Percentiles rank a stretch among this genome's conserved stretches.
Conservation (phyloP, 2,113 vertebrate genomes). For the Clinocottus analis region DNA sequence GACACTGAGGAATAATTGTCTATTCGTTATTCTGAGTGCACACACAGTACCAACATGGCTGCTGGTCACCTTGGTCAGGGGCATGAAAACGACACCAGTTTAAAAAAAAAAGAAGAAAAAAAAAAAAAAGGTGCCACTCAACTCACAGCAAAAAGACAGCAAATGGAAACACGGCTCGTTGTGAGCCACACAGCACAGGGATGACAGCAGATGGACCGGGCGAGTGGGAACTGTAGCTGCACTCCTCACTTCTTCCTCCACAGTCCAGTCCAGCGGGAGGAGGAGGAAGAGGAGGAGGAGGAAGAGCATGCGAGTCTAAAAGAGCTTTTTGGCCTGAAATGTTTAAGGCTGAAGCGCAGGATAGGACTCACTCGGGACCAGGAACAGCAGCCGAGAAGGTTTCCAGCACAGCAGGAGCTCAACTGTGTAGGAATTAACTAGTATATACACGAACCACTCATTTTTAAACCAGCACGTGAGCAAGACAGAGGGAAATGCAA, state of each 20-base stretch:
- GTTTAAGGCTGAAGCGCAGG: conserved; percentile 55
- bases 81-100: conserved; percentile 55
- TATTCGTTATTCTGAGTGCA: conserved; percentile 50
- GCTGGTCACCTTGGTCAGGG: conserved; percentile 51
- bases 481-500: conserved; percentile 44
- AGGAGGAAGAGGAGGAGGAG: conserved; percentile 26
- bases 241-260: conserved; percentile 33
- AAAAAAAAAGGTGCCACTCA: conserved; percentile 47
- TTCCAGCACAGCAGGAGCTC: conserved; percentile 37
- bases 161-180: conserved; percentile 33
- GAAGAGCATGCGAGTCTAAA: conserved; percentile 19
- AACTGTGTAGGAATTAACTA: conserved; percentile 42
- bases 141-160: conserved; percentile 73
- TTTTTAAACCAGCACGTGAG: conserved; percentile 48
- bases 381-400: conserved; percentile 52
- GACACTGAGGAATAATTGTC: conserved; percentile 55
- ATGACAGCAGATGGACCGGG: conserved; percentile 53
- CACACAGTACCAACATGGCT: conserved; percentile 56
- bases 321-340: conserved; percentile 46
- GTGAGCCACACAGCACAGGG: conserved; percentile 55
- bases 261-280: conserved; percentile 35
- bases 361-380: conserved; percentile 31
- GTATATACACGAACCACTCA: conserved; percentile 60
- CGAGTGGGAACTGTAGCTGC: conserved; percentile 50
- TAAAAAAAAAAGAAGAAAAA: conserved; percentile 43